Conservation (phyloP, 2,888 invertebrate species). For the Cerceris ruficornis region DNA sequence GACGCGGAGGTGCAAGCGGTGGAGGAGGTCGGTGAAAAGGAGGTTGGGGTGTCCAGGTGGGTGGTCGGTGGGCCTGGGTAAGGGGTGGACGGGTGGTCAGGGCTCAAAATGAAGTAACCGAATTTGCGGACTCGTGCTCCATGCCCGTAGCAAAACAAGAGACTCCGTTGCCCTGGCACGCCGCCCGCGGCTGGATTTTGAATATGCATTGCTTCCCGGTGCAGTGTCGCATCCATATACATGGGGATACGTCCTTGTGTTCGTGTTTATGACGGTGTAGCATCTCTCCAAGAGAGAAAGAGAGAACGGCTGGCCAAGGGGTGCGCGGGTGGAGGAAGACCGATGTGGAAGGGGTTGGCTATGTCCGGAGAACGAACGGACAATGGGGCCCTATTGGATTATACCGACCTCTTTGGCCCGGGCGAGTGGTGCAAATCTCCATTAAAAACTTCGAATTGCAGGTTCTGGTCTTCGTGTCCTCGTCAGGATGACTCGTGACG, state of each 20-base stretch:
- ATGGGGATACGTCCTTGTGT: conserved; percentile 57
- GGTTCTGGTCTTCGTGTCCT: conserved; percentile 22
- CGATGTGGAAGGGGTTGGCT: conserved; percentile 32
- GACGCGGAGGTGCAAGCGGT: conserved; percentile 18
- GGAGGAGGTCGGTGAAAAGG: conserved; percentile 37
- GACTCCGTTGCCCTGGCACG: conserved; percentile 67
- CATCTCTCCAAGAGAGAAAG: conserved; percentile 1
- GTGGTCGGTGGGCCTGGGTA: neutral
- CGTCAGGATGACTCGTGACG: conserved; percentile 13
- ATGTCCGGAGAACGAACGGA: conserved; percentile 69
- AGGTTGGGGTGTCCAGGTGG: conserved; percentile 1
- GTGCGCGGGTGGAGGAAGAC: neutral
- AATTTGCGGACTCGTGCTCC: conserved; percentile 78
- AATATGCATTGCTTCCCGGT: conserved; percentile 80
- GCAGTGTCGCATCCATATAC: conserved; percentile 67
- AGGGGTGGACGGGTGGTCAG: conserved; percentile 51
- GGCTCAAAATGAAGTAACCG: conserved; percentile 79
- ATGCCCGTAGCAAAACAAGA: conserved; percentile 67
- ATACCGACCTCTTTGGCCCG: conserved; percentile 72
- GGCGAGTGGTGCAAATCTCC: conserved; percentile 66
- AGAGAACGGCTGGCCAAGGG: neutral
- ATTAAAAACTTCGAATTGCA: conserved; percentile 76
- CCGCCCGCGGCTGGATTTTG: conserved; percentile 80
- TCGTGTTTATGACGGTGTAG: conserved; percentile 48
- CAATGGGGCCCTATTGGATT: conserved; percentile 76